Evolutionary conservation across 2,113 vertebrate species (phyloP).

Genomic region (Paradoxurus hermaphroditus): DNA sequence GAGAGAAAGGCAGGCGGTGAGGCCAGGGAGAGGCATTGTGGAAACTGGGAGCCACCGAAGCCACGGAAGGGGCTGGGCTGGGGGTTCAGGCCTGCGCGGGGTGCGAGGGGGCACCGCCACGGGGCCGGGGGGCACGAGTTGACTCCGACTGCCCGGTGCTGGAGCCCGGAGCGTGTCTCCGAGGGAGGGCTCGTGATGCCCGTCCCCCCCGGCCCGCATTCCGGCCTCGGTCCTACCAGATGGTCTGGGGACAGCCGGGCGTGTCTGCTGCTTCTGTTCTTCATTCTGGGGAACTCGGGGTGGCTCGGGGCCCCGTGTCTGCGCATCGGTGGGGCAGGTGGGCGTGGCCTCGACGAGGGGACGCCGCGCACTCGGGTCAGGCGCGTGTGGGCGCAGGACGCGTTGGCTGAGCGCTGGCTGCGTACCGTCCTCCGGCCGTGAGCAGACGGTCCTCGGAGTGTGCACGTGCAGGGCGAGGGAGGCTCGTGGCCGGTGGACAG

Average conservation of each 20-base stretch:
- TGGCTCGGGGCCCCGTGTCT: not conserved
- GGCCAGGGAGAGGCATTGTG: not conserved
- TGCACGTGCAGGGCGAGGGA: rapidly evolving
- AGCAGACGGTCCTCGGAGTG: not conserved
- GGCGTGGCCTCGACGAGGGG: not conserved
- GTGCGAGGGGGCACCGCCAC: not conserved
- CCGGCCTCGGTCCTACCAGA: not conserved
- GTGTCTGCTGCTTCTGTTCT: rapidly evolving
- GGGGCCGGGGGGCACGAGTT: too few species aligned
- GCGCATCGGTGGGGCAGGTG: not conserved
- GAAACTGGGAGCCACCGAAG: not conserved
- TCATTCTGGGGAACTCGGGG: rapidly evolving
- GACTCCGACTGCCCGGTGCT: not conserved
- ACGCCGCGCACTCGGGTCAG: rapidly evolving
- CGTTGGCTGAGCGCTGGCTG: not conserved
- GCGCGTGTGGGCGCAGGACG: rapidly evolving
- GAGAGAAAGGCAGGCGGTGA: rapidly evolving
- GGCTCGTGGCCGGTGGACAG: not conserved
- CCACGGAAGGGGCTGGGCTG: not conserved
- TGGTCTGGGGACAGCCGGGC: rapidly evolving
- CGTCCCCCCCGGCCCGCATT: too few species aligned
- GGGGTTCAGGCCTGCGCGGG: not conserved
- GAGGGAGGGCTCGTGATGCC: not conserved
- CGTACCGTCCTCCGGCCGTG: not conserved
- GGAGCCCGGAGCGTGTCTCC: too few species aligned